These are phyloP conservation scores for Ceuthmochares aereus DNA, from an alignment of 2,113 vertebrate genomes.

Conservation along the genomic window DNA sequence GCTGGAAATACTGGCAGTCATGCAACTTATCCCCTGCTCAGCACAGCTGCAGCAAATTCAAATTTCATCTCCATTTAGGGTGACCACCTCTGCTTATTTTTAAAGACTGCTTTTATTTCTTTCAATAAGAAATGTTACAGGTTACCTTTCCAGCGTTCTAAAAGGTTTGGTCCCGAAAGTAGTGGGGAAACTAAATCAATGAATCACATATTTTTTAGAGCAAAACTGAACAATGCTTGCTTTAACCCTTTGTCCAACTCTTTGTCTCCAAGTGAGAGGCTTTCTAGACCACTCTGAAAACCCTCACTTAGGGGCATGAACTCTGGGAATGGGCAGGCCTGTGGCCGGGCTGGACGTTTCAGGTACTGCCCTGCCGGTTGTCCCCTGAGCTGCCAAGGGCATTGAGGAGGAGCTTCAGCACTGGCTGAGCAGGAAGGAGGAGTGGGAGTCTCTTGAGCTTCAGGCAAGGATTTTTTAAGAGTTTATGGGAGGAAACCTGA, in stretches of 20 bases:
- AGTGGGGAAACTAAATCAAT: background rate
- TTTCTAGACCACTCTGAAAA: background rate
- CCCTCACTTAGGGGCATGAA: fast-evolving
- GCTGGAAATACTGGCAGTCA: fast-evolving
- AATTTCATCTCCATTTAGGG: background rate
- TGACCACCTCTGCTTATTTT: background rate
- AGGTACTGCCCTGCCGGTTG: fast-evolving
- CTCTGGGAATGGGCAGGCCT: fast-evolving
- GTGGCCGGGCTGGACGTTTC: fast-evolving
- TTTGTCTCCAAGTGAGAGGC: background rate
- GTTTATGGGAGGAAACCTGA: background rate
- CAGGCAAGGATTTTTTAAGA: background rate
- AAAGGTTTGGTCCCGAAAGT: background rate
- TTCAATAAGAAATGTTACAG: fast-evolving
- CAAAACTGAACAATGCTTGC: background rate
- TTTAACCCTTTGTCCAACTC: background rate
- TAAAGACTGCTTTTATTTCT: background rate
- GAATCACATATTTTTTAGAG: fast-evolving
- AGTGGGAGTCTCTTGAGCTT: background rate
- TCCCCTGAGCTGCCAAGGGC: background rate
- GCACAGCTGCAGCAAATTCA: background rate
- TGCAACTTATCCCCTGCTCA: background rate
- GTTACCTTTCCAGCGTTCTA: background rate
- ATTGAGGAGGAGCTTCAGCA: background rate
- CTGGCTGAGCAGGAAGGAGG: background rate